Evolutionary conservation across 2,888 invertebrate species (phyloP), one percentile per base, ranked within the genome.

Genomic region (Lepidocyrtoides sp.): DNA sequence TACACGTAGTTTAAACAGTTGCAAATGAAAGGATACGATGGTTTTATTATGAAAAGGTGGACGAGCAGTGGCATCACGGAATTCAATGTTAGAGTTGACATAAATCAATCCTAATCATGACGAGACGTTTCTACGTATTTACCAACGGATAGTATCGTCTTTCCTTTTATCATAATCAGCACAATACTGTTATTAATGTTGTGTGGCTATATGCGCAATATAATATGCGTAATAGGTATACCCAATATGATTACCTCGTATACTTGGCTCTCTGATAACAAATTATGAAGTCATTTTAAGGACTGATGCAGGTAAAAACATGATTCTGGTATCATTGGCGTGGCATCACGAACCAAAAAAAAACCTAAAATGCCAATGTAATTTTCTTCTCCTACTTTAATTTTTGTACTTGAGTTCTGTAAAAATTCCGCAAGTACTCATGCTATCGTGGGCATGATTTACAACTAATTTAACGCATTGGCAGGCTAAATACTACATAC

Each of bases 101-200:
- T 88, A 88, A 88, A 88, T 88, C 87, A 87, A 87, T 87, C 81
- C 57, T 41, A 26, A 57, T 69, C 57, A 54, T 63, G 48, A 32
- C 69, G 79, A 60, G 23, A 51, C 23, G 75, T 75, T 4, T 51
- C 14, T n/a, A 20, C 10, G 23, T 69, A n/a, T n/a, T n/a, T n/a
- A n/a, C n/a, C n/a, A n/a, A n/a, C n/a, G 36, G 4, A 69, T 12
- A n/a, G 54, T 29, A 51, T 41, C n/a, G 29, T n/a, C 51, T 72
- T 51, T 2, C 51, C 14, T 66, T 20, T 17, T 44, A 44, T 20
- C 23, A 72, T 4, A 54, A 75, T 75, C 48, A 51, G n/a, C 51
- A 72, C 51, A 32, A 41, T n/a, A 8, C 51, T 77, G 77, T 77
- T 51, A 77, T 77, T 77, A 48, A 48, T n/a, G n/a, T n/a, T n/a